Evolutionary conservation across 2,113 vertebrate genomes (phyloP).

Genomic region (Phalacrocorax carbo): DNA sequence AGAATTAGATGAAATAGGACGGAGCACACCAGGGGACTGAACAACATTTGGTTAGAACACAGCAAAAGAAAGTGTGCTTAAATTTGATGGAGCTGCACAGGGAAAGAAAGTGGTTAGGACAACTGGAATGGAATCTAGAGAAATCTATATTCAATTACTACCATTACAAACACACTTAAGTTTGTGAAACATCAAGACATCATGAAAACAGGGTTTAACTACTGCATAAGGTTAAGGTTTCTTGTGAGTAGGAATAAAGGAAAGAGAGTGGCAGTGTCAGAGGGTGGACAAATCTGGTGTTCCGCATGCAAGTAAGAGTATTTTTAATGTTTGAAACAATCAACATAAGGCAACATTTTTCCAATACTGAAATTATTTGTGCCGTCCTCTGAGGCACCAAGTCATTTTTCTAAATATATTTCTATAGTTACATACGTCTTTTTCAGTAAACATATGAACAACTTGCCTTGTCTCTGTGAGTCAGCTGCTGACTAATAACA

Average conservation of each 20-base stretch:
- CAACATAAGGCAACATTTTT: not conserved
- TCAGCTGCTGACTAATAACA: conserved; percentile 96
- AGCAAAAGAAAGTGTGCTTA: not conserved
- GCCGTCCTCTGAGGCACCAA: not conserved
- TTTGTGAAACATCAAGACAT: not conserved
- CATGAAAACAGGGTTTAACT: not conserved
- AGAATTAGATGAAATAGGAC: not conserved
- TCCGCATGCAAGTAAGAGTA: not conserved
- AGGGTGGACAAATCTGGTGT: not conserved
- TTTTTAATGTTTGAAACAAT: not conserved
- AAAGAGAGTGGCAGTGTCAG: not conserved
- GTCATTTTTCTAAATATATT: not conserved
- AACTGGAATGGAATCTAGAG: not conserved
- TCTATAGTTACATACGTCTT: not conserved
- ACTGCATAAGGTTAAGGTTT: not conserved
- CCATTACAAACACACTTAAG: not conserved
- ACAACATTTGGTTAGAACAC: not conserved
- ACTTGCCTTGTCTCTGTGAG: conserved; percentile 93
- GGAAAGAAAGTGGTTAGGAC: not conserved
- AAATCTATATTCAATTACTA: not conserved
- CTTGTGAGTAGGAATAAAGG: not conserved
- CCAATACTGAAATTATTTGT: not conserved
- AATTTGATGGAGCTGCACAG: not conserved
- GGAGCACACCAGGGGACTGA: not conserved
- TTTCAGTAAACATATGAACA: not conserved